These are phyloP conservation scores for Rhagophthalmus giganteus DNA, from an alignment of 2,888 invertebrate genomes.

Conservation along the genomic window DNA sequence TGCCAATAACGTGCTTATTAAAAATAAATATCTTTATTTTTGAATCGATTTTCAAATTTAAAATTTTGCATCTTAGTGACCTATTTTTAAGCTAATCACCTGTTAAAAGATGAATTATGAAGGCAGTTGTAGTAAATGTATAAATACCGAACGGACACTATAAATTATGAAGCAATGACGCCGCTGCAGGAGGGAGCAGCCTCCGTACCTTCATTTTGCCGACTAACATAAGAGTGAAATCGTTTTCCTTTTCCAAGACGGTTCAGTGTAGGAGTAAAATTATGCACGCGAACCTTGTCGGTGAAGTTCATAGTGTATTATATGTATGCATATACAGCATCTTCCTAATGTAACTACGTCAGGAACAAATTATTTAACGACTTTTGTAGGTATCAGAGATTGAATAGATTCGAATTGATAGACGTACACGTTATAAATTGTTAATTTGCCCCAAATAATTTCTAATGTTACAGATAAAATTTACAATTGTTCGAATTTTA, in stretches of 20 bases:
- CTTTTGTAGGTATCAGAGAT: conserved; percentile 9
- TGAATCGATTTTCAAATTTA: too few relatives aligned
- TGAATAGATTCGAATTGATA: too few relatives aligned
- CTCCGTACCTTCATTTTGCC: conserved; percentile 38
- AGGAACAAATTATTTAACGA: conserved; percentile 23
- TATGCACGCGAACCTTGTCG: conserved; percentile 29
- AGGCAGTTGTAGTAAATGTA: conserved; percentile 48
- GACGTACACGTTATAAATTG: too few relatives aligned
- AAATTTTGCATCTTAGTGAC: conserved; percentile 22
- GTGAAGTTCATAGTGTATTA: conserved; percentile 15
- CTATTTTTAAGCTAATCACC: conserved; percentile 38
- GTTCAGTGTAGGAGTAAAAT: conserved; percentile 34
- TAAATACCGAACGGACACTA: conserved; percentile 49
- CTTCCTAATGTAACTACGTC: conserved; percentile 22
- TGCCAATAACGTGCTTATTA: too few relatives aligned
- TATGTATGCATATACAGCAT: conserved; percentile 30
- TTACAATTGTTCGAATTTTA: too few relatives aligned
- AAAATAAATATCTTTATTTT: too few relatives aligned
- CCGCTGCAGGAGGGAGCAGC: conserved; percentile 41
- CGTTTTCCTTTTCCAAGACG: conserved; percentile 22
- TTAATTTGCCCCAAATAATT: too few relatives aligned
- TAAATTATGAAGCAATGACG: conserved; percentile 46
- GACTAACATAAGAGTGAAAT: too few relatives aligned
- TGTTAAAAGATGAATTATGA: conserved; percentile 50
- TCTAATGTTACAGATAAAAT: too few relatives aligned